Evolutionary conservation across 2,888 invertebrate genomes (phyloP), one percentile per base, ranked within the genome.

Genomic region (Eumerus sabulonum): DNA sequence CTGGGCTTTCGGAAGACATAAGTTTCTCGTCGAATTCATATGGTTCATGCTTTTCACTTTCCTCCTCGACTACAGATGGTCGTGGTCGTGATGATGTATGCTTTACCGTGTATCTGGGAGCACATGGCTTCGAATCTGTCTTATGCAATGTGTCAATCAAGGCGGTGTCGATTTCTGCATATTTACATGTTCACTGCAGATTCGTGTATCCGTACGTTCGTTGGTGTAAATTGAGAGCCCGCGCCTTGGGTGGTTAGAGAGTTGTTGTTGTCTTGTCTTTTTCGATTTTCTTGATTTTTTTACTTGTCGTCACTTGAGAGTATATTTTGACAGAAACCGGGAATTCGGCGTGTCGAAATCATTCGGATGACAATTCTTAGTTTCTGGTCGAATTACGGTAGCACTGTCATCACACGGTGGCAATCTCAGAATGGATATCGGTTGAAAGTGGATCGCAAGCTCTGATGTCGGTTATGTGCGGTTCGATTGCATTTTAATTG

Each of bases 91-190:
- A 7, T 27, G 27, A 27, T 27, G 7, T 27, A 27, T 27, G 27
- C 7, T n/a, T n/a, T n/a, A n/a, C n/a, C n/a, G n/a, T 27, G 27
- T 27, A 4, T 27, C 27, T 27, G 2, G 27, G 27, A 27, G 27
- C 27, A 27, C 27, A 27, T 27, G 27, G 27, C 7, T 7, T 7
- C 27, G 27, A 27, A 2, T 40, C 40, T 18, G 48, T 50, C 66
- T 72, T 77, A 73, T 68, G 77, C 73, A 77, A 77, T 68, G 62
- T 73, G 72, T 73, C 77, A 77, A 73, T 77, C 77, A 67, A 27
- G 42, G 40, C 18, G 77, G 77, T 73, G 53, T 77, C 77, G 73
- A 73, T 77, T 77, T 73, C 77, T 14, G 48, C 27, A 13, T 19
- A 45, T 53, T 53, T 47, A 14, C 3, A 13, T 27, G 7, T 54